Evolutionary conservation across 2,113 vertebrate genomes (phyloP).

Genomic region (Crotalus helleri): DNA sequence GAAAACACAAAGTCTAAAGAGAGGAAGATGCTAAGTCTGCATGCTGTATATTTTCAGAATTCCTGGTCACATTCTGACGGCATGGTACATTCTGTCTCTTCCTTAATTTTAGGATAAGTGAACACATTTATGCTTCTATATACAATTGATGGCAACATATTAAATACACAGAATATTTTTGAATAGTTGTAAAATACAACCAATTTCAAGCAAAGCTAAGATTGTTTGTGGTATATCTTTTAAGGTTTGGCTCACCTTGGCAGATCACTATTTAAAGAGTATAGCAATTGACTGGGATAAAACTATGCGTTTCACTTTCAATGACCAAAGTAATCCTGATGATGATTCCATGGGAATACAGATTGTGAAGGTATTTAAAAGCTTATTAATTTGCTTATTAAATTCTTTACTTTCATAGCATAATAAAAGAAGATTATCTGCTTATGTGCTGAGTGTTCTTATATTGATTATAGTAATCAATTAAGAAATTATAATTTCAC

Average conservation of each 20-base stretch:
- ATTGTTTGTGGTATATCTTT: slow-evolving; percentile 31
- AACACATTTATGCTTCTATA: not conserved
- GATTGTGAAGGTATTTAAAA: slow-evolving; percentile 88
- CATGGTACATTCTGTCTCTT: not conserved
- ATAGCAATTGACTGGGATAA: slow-evolving; percentile 99
- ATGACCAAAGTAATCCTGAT: slow-evolving; percentile 97
- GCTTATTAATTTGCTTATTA: not conserved
- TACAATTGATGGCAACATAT: not conserved
- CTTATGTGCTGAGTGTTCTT: not conserved
- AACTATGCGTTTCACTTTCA: slow-evolving; percentile 96
- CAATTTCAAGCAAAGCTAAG: slow-evolving; percentile 5
- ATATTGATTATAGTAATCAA: not conserved
- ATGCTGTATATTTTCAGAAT: not conserved
- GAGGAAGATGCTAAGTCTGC: not conserved
- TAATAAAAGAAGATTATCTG: not conserved
- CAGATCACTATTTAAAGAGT: slow-evolving; percentile 93
- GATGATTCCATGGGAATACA: slow-evolving; percentile 97
- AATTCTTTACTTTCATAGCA: not conserved
- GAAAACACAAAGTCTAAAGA: not conserved
- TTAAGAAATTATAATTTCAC: not conserved
- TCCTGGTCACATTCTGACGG: not conserved
- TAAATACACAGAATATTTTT: not conserved
- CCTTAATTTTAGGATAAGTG: not conserved
- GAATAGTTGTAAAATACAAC: not conserved
- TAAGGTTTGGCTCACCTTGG: slow-evolving; percentile 95